These are phyloP conservation scores for Macrotus californicus DNA, from an alignment of 2,113 vertebrate genomes.

Conservation along the genomic window DNA sequence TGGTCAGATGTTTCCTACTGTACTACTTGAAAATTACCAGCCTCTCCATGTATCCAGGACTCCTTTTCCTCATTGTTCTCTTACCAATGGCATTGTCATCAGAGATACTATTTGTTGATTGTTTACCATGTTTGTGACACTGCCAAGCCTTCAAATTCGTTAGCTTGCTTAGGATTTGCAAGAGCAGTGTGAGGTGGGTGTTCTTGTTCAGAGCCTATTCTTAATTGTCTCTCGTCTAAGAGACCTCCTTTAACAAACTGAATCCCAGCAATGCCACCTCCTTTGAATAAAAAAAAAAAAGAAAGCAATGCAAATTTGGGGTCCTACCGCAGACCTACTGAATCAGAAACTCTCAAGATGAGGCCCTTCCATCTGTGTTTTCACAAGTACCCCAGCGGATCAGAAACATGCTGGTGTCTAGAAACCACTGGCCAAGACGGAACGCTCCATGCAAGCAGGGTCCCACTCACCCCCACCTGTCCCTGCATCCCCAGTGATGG, in stretches of 20 bases:
- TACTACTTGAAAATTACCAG: neutral
- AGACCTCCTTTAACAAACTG: neutral
- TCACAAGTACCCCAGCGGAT: neutral
- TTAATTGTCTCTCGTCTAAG: neutral
- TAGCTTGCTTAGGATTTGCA: neutral
- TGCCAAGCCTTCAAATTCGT: neutral
- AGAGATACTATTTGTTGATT: neutral
- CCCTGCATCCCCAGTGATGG: neutral
- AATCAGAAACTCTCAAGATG: neutral
- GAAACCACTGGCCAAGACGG: neutral
- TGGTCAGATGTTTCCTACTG: neutral
- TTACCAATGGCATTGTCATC: neutral
- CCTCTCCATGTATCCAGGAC: neutral
- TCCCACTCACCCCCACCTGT: no score
- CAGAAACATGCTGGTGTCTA: neutral
- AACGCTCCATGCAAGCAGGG: rapidly evolving
- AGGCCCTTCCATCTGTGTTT: neutral
- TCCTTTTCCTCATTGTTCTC: neutral
- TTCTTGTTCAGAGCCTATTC: neutral
- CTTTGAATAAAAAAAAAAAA: neutral
- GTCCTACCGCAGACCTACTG: neutral
- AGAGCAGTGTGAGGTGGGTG: neutral
- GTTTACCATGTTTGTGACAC: neutral
- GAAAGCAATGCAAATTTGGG: neutral
- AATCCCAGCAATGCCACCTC: neutral